Conservation (phyloP, 2,113 vertebrate genomes). For the Leuciscus idus region DNA sequence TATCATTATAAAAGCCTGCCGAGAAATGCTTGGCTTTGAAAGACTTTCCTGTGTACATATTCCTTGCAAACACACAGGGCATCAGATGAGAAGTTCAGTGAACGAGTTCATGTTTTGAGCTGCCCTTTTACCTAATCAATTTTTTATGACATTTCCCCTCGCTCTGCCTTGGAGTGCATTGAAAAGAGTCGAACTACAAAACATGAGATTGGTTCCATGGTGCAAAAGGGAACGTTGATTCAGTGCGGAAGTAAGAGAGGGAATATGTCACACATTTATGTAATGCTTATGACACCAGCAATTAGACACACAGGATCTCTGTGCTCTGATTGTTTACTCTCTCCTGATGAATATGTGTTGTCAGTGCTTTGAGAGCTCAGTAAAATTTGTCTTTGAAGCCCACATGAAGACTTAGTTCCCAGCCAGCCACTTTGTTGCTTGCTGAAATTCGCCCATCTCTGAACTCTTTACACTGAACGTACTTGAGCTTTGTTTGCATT, state of each 20-base stretch:
- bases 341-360: slow-evolving; percentile 35
- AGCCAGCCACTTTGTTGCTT: background rate
- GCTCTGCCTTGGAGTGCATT: slow-evolving; percentile 7
- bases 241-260: background rate
- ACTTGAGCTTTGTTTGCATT: slow-evolving; percentile 6
- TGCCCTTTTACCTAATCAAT: slow-evolving; percentile 41
- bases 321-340: slow-evolving; percentile 36
- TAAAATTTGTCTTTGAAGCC: slow-evolving; percentile 43
- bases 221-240: background rate
- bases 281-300: slow-evolving; percentile 24
- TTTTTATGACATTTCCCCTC: slow-evolving; percentile 17
- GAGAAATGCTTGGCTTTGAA: background rate
- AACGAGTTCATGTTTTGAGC: slow-evolving; percentile 32
- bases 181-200: background rate
- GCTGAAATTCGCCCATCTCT: slow-evolving; percentile 18
- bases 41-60: background rate
- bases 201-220: slow-evolving; percentile 19
- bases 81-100: slow-evolving; percentile 32
- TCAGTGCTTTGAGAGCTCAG: slow-evolving; percentile 20
- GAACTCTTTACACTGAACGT: slow-evolving; percentile 37
- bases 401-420: slow-evolving; percentile 42
- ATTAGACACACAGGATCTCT: background rate
- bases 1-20: background rate
- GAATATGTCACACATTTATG: slow-evolving; percentile 6
- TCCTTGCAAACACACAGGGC: slow-evolving; percentile 5